Percentiles rank a stretch among this genome's conserved stretches.
Conservation (phyloP, 2,113 vertebrate genomes). For the Dasypus novemcinctus region DNA sequence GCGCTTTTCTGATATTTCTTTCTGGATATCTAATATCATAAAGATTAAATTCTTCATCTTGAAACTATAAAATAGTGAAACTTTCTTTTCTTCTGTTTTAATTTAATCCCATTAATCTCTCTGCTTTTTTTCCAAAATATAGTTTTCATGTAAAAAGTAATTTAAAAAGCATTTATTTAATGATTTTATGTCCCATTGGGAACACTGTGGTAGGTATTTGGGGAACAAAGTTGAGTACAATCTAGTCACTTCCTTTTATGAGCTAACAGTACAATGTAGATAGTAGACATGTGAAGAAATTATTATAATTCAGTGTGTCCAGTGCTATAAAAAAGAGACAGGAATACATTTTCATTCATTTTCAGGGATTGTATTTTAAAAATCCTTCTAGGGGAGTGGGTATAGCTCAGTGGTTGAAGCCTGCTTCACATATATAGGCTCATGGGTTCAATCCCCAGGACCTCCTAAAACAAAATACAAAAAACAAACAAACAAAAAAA, state of each 20-base stretch:
- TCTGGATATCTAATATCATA: neutral
- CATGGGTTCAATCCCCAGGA: too few species aligned
- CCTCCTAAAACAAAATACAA: too few species aligned
- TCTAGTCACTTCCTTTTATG: neutral
- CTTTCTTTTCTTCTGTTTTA: neutral
- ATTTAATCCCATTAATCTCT: conserved; percentile 27
- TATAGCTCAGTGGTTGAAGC: too few species aligned
- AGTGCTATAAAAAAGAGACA: neutral
- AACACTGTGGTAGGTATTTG: neutral
- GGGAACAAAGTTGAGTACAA: neutral
- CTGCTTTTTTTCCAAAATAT: neutral
- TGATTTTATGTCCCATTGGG: neutral
- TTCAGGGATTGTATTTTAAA: neutral
- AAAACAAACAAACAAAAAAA: too few species aligned
- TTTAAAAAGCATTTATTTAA: neutral
- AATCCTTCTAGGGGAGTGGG: neutral
- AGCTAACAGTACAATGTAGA: neutral
- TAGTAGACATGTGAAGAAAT: neutral
- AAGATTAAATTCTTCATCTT: conserved; percentile 34
- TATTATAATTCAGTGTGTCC: neutral
- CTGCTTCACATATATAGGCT: too few species aligned
- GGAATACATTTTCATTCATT: neutral
- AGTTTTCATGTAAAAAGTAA: neutral
- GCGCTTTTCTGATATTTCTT: neutral
- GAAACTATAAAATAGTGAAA: neutral